phyloP scores from a whole-genome alignment of 2,888 invertebrate species.

The Prosapia bicincta region DNA sequence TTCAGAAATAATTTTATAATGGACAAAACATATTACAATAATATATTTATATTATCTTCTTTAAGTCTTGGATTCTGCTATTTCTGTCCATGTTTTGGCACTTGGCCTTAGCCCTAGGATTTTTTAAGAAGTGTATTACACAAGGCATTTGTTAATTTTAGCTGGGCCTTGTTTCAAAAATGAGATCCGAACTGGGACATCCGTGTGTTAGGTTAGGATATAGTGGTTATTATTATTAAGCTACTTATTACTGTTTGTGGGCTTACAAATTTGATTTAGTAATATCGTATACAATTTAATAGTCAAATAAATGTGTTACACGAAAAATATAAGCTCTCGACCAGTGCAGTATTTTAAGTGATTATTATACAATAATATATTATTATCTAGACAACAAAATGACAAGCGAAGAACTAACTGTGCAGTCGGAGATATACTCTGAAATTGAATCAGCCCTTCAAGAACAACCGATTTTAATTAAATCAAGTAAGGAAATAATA shows the following conservation, averaged over 20 bases:
- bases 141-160: neutral
- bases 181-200: neutral
- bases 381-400: too few relatives aligned
- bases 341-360: too few relatives aligned
- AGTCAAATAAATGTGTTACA: too few relatives aligned
- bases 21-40: neutral
- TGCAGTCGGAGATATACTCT: conserved; percentile 26
- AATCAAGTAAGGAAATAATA: neutral
- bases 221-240: too few relatives aligned
- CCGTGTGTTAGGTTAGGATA: neutral
- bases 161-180: neutral
- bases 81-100: neutral
- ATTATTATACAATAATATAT: too few relatives aligned
- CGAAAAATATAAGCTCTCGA: too few relatives aligned
- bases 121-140: neutral
- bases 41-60: neutral
- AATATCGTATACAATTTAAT: too few relatives aligned
- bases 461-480: neutral
- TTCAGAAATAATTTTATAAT: neutral
- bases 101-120: neutral
- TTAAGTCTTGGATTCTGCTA: neutral
- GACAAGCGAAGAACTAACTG: conserved; percentile 15
- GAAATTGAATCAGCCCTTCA: conserved; percentile 12
- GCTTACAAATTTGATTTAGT: too few relatives aligned
- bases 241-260: too few relatives aligned